A percentile compares a stretch with the other conserved stretches of the same genome.
phyloP scores from a whole-genome alignment of 2,797 vertebrate species.

The Hydrophis major region DNA sequence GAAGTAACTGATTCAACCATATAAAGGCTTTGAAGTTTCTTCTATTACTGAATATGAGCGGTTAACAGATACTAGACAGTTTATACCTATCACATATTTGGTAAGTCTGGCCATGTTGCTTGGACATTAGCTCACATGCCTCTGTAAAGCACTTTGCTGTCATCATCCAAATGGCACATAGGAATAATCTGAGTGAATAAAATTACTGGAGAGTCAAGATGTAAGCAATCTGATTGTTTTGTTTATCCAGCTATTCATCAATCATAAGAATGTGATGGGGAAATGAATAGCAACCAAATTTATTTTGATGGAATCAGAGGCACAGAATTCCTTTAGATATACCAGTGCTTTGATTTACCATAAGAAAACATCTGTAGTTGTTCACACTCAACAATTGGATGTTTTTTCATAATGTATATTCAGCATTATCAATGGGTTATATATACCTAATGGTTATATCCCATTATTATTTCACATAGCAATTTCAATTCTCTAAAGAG shows the following conservation, averaged over 20 bases:
- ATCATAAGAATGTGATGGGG: not conserved
- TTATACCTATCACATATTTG: not conserved
- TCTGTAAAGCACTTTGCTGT: not conserved
- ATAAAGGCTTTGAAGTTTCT: not conserved
- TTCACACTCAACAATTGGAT: not conserved
- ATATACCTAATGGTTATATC: not conserved
- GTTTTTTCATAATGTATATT: not conserved
- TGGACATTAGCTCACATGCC: not conserved
- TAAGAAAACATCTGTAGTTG: not conserved
- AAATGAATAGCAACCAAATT: not conserved
- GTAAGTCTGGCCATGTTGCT: not conserved
- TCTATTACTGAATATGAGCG: not conserved
- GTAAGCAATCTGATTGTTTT: not conserved
- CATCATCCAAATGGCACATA: not conserved
- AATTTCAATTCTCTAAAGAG: not conserved
- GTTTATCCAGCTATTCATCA: not conserved
- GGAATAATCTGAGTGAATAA: not conserved
- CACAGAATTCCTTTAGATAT: not conserved
- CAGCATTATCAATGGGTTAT: not conserved
- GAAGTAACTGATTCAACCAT: not conserved
- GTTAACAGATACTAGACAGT: not conserved
- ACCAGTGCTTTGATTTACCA: not conserved
- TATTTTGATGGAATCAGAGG: not conserved
- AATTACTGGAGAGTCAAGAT: not conserved
- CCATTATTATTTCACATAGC: not conserved